These are phyloP conservation scores for Adoxophyes honmai DNA, from an alignment of 1,140 invertebrate species.

Conservation along the genomic window DNA sequence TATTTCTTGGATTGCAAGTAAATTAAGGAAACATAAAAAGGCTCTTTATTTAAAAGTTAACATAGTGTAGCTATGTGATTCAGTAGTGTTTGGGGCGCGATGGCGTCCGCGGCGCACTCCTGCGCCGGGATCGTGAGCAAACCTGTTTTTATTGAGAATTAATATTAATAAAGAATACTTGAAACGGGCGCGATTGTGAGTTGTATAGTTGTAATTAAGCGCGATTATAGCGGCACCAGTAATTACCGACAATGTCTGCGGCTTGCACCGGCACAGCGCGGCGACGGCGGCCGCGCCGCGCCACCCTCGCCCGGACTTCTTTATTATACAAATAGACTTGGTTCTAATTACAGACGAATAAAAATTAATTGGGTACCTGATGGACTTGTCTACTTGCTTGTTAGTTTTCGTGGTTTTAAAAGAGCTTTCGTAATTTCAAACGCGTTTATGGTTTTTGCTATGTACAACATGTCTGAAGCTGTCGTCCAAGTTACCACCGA, in stretches of 20 bases:
- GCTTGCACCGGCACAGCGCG: slow-evolving; percentile 19
- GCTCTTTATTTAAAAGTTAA: no score
- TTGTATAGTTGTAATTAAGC: slow-evolving; percentile 65
- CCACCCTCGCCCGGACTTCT: background rate
- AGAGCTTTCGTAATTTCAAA: no score
- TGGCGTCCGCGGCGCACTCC: background rate
- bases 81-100: background rate
- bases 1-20: no score
- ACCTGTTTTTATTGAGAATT: slow-evolving; percentile 60
- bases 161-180: slow-evolving; percentile 68
- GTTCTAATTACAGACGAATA: background rate
- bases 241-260: slow-evolving; percentile 51
- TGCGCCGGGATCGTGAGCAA: slow-evolving; percentile 23
- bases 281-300: background rate
- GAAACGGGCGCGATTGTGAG: slow-evolving; percentile 54
- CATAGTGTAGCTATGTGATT: no score
- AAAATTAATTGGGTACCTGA: background rate
- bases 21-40: no score
- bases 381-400: no score
- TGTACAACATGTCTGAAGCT: no score
- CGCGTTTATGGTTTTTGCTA: no score
- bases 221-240: slow-evolving; percentile 52
- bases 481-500: no score
- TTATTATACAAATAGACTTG: no score
- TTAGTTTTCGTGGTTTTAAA: background rate